phyloP scores from a whole-genome alignment of 2,113 vertebrate species.

The Cyanistes caeruleus region DNA sequence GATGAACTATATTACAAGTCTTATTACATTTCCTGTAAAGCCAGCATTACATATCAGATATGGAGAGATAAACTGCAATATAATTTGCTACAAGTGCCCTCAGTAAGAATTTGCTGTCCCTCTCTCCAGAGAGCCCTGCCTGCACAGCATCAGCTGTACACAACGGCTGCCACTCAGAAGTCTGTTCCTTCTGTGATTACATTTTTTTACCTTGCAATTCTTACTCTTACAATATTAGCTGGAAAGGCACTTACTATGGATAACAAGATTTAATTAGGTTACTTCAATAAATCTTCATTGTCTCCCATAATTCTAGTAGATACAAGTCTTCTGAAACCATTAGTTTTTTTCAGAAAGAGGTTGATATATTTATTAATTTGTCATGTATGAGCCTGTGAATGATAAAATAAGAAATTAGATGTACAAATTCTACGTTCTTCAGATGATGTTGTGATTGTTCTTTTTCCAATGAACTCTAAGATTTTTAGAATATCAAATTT shows the following conservation, averaged over 20 bases:
- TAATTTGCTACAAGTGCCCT: not conserved
- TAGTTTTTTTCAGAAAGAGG: not conserved
- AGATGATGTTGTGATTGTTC: not conserved
- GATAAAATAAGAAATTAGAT: not conserved
- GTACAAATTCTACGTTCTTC: not conserved
- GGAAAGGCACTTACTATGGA: not conserved
- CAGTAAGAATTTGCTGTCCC: not conserved
- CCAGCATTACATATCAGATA: not conserved
- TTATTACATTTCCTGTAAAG: constrained; percentile 28
- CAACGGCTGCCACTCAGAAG: not conserved
- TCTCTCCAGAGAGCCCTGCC: not conserved
- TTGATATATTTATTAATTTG: constrained; percentile 20
- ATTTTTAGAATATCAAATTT: not conserved
- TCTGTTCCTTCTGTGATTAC: not conserved
- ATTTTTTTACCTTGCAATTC: not conserved
- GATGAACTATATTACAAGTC: constrained; percentile 19
- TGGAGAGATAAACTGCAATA: not conserved
- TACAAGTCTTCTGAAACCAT: not conserved
- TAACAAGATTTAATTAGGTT: constrained; percentile 42
- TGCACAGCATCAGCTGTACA: not conserved
- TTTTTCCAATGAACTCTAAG: not conserved
- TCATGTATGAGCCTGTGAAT: not conserved
- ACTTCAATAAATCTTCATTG: constrained; percentile 19
- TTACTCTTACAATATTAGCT: constrained; percentile 3
- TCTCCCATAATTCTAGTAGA: constrained; percentile 1